Evolutionary conservation across 2,888 invertebrate species (phyloP), one percentile per base, ranked within the genome.

Genomic region (Brenthis ino): DNA sequence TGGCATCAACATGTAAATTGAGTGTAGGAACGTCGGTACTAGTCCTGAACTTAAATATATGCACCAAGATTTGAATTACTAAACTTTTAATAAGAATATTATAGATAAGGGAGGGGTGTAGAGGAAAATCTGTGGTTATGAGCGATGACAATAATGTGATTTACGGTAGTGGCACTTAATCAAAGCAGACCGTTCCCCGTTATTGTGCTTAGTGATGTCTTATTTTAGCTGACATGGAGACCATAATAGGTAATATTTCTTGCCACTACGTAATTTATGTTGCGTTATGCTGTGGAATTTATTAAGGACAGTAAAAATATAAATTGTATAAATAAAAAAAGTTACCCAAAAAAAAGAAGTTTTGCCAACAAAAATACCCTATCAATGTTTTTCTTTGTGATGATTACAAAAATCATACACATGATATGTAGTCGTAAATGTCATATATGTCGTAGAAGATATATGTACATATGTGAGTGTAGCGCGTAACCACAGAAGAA

Each of bases 1-100:
- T 51, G 56, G 57, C 67, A 72, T 74, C 71, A 71, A 67, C 64
- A 72, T 71, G 72, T 70, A 75, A 75, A 73, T 74, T 73, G 69
- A 65, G 70, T 66, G 56, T 74, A 65, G 68, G 65, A 71, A 20
- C 56, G 64, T 57, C 64, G 67, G 61, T 48, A 24, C 48, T 58
- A 48, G 37, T 11, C 13, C 20, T 57, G 37, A 65, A 66, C 64
- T 51, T 48, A 65, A 60, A 54, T 57, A 70, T 72, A 64, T 61
- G 51, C 61, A 53, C 20, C 61, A 54, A 61, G 51, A 70, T 72
- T 70, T 61, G 51, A 61, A 65, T 72, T 63, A 68, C 47, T 47
- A 64, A 71, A 71, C 64, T 71, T 74, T 70, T 70, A 71, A 73
- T 71, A 69, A 73, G 72, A 58, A 56, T 63, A 48, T 60, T 60